phyloP scores from a whole-genome alignment of 2,888 invertebrate species.

The Nowickia ferox region DNA sequence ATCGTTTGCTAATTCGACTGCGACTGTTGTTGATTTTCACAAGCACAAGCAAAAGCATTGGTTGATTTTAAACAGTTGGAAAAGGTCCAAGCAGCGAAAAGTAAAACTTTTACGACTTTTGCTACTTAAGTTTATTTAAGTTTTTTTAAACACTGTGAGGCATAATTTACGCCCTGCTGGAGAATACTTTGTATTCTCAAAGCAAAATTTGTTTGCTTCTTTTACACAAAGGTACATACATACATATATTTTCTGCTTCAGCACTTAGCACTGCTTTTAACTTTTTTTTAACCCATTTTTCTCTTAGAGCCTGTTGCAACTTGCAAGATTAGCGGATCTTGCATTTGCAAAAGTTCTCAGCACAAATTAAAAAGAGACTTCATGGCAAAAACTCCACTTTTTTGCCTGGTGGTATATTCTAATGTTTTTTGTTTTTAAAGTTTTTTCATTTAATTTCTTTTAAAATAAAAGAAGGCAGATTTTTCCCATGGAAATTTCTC shows the following conservation, averaged over 20 bases:
- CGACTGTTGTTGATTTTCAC: no score
- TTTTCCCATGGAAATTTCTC: constrained; percentile 69
- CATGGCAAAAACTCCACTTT: constrained; percentile 23
- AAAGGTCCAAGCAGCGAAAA: no score
- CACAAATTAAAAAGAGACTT: constrained; percentile 45
- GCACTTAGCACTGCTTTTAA: background rate
- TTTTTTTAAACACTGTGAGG: no score
- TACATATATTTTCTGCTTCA: no score
- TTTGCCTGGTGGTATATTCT: constrained; percentile 51
- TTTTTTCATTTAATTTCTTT: constrained; percentile 36
- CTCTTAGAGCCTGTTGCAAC: background rate
- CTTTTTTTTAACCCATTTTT: background rate
- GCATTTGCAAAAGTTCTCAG: constrained; percentile 38
- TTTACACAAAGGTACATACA: no score
- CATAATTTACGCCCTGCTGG: no score
- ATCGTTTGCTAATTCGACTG: no score
- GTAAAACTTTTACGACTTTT: no score
- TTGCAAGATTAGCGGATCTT: constrained; percentile 24
- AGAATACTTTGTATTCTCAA: no score
- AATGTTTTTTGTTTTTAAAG: constrained; percentile 1
- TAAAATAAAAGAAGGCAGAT: constrained; percentile 42
- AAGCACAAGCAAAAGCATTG: no score
- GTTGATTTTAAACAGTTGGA: no score
- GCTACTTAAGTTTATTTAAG: no score
- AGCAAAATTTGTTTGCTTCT: background rate